A percentile compares a stretch with the other conserved stretches of the same genome.
phyloP scores from a whole-genome alignment of 2,797 vertebrate genomes.

The Sebastiscus albofasciatus region DNA sequence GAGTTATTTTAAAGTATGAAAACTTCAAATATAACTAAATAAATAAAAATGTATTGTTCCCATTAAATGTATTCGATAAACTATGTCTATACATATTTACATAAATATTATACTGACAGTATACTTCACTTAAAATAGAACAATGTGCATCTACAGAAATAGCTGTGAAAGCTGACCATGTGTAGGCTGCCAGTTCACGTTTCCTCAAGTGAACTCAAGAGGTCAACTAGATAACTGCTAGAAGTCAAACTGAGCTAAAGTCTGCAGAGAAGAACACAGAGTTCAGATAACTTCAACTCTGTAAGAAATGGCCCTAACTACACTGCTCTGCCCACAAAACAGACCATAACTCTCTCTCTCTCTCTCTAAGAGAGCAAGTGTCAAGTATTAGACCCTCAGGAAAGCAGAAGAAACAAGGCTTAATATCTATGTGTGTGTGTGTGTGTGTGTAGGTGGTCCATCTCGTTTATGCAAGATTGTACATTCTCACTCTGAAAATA shows the following conservation, averaged over 20 bases:
- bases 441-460: background rate
- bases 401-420: background rate
- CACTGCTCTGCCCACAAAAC: background rate
- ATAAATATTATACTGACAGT: background rate
- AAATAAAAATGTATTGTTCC: background rate
- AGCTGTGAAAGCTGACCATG: background rate
- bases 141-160: background rate
- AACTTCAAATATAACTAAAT: background rate
- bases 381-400: background rate
- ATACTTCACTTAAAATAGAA: background rate
- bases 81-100: background rate
- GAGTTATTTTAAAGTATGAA: background rate
- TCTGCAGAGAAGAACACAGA: conserved; percentile 2
- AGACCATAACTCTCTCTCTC: background rate
- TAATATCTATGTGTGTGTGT: background rate
- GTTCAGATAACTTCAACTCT: background rate
- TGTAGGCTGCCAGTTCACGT: conserved; percentile 19
- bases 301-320: background rate
- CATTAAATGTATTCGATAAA: background rate
- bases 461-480: background rate
- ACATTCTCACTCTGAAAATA: conserved; percentile 14
- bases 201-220: conserved; percentile 8
- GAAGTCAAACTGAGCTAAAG: conserved; percentile 32
- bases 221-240: conserved; percentile 2
- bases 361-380: background rate